Percentiles rank a stretch among this genome's conserved stretches.
phyloP scores from a whole-genome alignment of 2,888 invertebrate genomes.

The Noctua fimbriata region DNA sequence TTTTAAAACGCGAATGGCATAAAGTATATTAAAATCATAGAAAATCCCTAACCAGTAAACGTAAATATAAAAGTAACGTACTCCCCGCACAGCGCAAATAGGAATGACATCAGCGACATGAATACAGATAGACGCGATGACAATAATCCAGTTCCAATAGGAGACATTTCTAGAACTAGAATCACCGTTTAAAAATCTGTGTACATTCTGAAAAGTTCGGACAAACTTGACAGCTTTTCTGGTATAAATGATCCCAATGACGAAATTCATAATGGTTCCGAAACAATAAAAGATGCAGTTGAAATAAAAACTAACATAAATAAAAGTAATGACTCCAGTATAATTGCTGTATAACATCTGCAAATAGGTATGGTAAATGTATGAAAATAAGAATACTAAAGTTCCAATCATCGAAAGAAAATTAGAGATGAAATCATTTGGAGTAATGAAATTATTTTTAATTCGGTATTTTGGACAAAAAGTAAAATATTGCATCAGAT shows the following conservation, averaged over 20 bases:
- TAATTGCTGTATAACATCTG: not conserved
- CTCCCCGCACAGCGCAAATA: fast-evolving
- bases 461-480: conserved; percentile 55
- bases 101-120: not conserved
- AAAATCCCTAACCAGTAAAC: not conserved
- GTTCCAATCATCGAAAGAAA: conserved; percentile 15
- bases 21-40: conserved; percentile 38
- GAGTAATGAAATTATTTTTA: conserved; percentile 46
- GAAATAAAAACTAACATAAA: not conserved
- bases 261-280: conserved; percentile 26
- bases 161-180: not conserved
- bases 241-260: conserved; percentile 6
- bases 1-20: conserved; percentile 16
- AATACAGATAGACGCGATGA: not conserved
- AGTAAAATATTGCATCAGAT: conserved; percentile 44
- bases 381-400: not conserved
- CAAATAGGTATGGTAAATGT: not conserved
- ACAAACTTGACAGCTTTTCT: conserved; percentile 36
- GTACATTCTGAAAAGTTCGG: conserved; percentile 33
- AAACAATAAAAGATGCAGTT: conserved; percentile 5
- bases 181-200: conserved; percentile 25
- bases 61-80: not conserved
- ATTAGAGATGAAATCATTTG: conserved; percentile 21
- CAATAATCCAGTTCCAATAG: conserved; percentile 14
- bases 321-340: not conserved